phyloP scores from a whole-genome alignment of 2,797 vertebrate species.

The Mus minutoides region DNA sequence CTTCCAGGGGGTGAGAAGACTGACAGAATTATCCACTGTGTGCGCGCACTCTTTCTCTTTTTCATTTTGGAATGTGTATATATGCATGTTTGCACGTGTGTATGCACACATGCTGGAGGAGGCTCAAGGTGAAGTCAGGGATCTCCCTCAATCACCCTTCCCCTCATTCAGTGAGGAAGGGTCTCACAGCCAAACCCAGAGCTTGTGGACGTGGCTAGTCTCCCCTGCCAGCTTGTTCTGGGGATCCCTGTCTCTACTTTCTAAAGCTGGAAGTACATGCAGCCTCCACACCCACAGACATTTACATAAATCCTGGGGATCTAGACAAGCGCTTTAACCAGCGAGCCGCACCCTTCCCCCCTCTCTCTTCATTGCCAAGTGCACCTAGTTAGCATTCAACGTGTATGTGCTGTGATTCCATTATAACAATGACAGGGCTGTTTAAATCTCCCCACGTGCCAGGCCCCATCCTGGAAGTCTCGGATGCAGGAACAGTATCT shows the following conservation, averaged over 20 bases:
- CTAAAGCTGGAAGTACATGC: background rate
- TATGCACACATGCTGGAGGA: background rate
- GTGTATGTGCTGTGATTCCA: background rate
- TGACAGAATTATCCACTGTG: background rate
- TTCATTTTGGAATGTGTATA: background rate
- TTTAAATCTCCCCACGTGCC: background rate
- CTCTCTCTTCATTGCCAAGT: background rate
- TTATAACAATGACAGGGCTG: background rate
- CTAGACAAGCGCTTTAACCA: background rate
- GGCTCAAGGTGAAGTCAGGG: background rate
- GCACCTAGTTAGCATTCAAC: background rate
- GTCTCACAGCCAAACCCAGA: background rate
- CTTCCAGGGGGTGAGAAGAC: background rate
- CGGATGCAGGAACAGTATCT: background rate
- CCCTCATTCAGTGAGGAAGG: background rate
- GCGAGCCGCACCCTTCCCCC: background rate
- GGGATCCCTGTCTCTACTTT: background rate
- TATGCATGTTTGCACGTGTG: background rate
- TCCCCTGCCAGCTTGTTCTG: background rate
- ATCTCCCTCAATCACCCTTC: background rate
- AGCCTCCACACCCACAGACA: background rate
- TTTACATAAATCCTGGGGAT: background rate
- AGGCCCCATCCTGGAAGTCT: background rate
- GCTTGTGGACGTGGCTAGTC: background rate
- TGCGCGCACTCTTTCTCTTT: background rate